phyloP scores from a whole-genome alignment of 2,113 vertebrate genomes.

The Platichthys flesus region DNA sequence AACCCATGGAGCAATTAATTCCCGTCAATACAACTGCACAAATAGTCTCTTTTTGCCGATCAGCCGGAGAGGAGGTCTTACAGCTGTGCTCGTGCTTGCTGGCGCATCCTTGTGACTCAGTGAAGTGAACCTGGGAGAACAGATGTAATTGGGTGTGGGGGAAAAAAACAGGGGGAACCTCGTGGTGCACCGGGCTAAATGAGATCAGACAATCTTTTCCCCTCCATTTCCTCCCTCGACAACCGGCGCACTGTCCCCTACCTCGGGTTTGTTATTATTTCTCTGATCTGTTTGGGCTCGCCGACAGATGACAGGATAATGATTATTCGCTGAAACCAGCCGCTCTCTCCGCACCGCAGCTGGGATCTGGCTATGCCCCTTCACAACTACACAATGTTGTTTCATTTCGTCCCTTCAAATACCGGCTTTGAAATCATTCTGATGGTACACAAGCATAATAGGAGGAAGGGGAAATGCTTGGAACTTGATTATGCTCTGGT shows the following conservation, averaged over 20 bases:
- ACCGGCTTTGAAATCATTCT: background rate
- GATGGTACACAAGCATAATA: background rate
- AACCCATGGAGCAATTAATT: slow-evolving; percentile 81
- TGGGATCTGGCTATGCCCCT: slow-evolving; percentile 7
- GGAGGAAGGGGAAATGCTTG: background rate
- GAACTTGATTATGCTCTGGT: background rate
- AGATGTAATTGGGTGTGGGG: slow-evolving; percentile 77
- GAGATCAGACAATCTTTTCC: slow-evolving; percentile 68
- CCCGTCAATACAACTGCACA: slow-evolving; percentile 75
- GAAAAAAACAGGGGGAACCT: slow-evolving; percentile 42
- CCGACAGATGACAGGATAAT: slow-evolving; percentile 47
- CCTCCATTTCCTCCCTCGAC: slow-evolving; percentile 67
- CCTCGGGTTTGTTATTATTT: slow-evolving; percentile 44
- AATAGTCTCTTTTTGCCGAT: slow-evolving; percentile 45
- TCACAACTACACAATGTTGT: too few relatives aligned
- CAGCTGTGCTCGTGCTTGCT: slow-evolving; percentile 47
- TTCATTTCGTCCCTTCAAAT: too few relatives aligned
- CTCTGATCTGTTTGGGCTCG: slow-evolving; percentile 46
- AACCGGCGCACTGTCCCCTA: slow-evolving; percentile 39
- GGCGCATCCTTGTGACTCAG: slow-evolving; percentile 30
- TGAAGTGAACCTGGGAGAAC: slow-evolving; percentile 64
- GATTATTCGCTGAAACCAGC: slow-evolving; percentile 28
- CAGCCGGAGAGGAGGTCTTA: slow-evolving; percentile 35
- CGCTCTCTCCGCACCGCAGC: slow-evolving; percentile 7
- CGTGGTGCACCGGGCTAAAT: slow-evolving; percentile 61